A percentile compares a stretch with the other conserved stretches of the same genome.
Conservation (phyloP, 1,140 invertebrate genomes). For the Archivesica marissinica region DNA sequence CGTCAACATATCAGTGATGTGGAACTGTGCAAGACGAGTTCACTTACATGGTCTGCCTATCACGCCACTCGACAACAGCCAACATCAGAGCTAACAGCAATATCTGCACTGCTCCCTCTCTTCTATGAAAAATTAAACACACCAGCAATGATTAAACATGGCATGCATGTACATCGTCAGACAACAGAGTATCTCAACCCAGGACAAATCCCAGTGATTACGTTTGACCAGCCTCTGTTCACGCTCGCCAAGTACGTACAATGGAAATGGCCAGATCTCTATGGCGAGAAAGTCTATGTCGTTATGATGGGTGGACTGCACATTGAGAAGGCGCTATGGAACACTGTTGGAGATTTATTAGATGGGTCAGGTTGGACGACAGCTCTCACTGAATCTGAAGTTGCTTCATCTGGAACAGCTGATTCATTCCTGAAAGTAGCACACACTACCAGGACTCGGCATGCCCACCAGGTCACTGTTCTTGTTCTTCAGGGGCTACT, state of each 20-base stretch:
- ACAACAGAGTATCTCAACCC: conserved; percentile 65
- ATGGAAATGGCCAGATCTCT: conserved; percentile 65
- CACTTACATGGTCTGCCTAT: too few relatives aligned
- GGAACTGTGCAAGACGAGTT: too few relatives aligned
- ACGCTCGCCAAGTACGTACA: conserved; percentile 64
- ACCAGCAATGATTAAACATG: conserved; percentile 66
- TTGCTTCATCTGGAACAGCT: conserved; percentile 61
- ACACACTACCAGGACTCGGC: conserved; percentile 51
- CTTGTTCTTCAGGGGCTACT: background rate
- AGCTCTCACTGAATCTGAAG: conserved; percentile 18
- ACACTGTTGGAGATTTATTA: conserved; percentile 56
- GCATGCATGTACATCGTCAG: conserved; percentile 64
- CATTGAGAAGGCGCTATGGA: conserved; percentile 41
- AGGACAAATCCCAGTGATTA: conserved; percentile 62
- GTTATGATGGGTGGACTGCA: conserved; percentile 58
- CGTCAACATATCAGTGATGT: too few relatives aligned
- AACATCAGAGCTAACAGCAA: too few relatives aligned
- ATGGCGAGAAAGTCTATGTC: conserved; percentile 65
- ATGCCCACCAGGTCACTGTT: conserved; percentile 65
- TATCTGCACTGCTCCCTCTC: too few relatives aligned
- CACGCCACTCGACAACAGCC: too few relatives aligned
- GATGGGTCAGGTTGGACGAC: conserved; percentile 68
- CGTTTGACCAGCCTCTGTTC: conserved; percentile 69
- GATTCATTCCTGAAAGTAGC: conserved; percentile 63
- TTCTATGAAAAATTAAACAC: too few relatives aligned